Evolutionary conservation across 2,797 vertebrate genomes (phyloP).

Genomic region (Notolepis coatsorum): DNA sequence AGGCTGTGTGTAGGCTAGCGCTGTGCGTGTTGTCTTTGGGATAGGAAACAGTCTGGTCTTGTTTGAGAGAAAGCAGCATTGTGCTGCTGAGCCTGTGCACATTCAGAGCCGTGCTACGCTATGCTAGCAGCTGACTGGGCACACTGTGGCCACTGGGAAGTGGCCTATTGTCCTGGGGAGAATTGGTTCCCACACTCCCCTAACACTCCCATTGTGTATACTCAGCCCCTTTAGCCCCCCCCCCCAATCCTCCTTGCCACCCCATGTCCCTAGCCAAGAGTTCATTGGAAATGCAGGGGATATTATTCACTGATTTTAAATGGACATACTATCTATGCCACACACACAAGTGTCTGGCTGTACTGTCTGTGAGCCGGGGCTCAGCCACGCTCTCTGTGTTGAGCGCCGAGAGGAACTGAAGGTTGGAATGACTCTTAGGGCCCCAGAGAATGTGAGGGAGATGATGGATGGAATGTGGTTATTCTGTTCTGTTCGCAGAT

Average conservation of each 20-base stretch:
- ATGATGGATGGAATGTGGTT: background rate
- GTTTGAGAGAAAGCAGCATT: constrained; percentile 78
- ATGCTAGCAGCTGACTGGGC: constrained; percentile 74
- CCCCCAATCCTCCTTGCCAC: constrained; percentile 29
- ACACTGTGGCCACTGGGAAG: constrained; percentile 77
- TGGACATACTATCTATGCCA: constrained; percentile 74
- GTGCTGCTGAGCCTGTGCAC: constrained; percentile 71
- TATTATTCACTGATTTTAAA: constrained; percentile 76
- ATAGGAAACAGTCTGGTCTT: constrained; percentile 78
- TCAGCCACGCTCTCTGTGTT: no score
- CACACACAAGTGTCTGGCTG: constrained; percentile 58
- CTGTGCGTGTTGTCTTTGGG: constrained; percentile 75
- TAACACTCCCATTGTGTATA: constrained; percentile 76
- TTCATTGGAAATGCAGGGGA: constrained; percentile 72
- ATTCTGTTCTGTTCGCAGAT: no score
- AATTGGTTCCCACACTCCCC: constrained; percentile 84
- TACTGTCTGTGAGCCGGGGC: constrained; percentile 51
- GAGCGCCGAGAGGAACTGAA: no score
- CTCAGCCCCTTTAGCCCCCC: constrained; percentile 37
- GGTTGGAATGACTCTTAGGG: no score
- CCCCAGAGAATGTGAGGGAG: no score
- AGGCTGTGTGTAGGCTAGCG: constrained; percentile 68
- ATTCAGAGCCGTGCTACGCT: constrained; percentile 64
- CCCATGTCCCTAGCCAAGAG: constrained; percentile 56
- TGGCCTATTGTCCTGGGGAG: constrained; percentile 74